phyloP scores from a whole-genome alignment of 2,888 invertebrate genomes.

The Aromia moschata region DNA sequence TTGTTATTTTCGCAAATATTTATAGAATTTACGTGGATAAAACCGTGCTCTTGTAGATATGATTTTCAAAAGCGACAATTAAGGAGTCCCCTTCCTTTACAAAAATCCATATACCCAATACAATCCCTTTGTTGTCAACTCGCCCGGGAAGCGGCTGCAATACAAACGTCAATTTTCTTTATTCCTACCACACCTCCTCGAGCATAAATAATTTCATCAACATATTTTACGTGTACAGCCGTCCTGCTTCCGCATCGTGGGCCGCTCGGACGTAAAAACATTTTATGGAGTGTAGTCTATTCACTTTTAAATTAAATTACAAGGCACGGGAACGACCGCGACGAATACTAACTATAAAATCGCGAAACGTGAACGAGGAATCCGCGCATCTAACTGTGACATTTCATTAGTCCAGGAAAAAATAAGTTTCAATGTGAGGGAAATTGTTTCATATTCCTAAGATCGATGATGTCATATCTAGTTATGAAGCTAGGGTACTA shows the following conservation, averaged over 20 bases:
- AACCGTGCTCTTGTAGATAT: too few species aligned
- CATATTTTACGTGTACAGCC: conserved; percentile 11
- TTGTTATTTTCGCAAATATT: too few species aligned
- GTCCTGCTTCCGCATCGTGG: neutral
- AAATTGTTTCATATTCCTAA: too few species aligned
- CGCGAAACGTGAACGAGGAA: conserved; percentile 19
- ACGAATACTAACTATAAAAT: conserved; percentile 26
- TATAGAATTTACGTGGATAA: too few species aligned
- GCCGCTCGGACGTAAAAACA: conserved; percentile 17
- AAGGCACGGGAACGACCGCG: conserved; percentile 21
- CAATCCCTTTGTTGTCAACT: neutral
- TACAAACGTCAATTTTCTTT: neutral
- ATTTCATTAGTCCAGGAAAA: too few species aligned
- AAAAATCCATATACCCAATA: too few species aligned
- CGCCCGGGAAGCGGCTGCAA: neutral
- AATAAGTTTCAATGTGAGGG: too few species aligned
- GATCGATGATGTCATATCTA: too few species aligned
- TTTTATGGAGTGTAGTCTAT: conserved; percentile 23
- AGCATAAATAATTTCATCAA: conserved; percentile 7
- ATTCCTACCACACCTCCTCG: neutral
- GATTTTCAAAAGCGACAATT: too few species aligned
- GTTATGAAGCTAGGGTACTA: too few species aligned
- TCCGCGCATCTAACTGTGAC: neutral
- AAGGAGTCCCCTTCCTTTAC: too few species aligned
- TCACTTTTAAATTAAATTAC: conserved; percentile 29